Base-by-base conservation (phyloP, 2,797 vertebrate genomes). In the Rhinichthys osculus region DNA sequence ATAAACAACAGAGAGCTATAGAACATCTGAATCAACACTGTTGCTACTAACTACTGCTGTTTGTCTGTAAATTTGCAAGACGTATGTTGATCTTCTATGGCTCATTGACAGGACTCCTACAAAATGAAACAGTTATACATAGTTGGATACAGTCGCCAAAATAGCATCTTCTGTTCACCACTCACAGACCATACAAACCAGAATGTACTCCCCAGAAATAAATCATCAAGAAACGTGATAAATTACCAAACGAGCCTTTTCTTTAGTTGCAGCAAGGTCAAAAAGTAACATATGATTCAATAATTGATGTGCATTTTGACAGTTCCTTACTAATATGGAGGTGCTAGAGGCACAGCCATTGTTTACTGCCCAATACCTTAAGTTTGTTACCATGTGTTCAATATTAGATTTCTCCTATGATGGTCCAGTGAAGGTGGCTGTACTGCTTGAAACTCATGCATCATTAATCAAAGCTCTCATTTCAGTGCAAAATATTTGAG, bases 341-440 rank as follows among this genome's bases (percentile, higher is more conserved):
- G 78, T 38, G 66, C 47, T 72, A 38, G 76, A 81, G 85, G 88
- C 80, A 27, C 30, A 81, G 78, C 86, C 78, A 44, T 44, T 80
- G 85, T 87, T 87, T 84, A 11, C 64, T 38, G 76, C 90, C 87
- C 87, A 54, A 8, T 80, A 83, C 52, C 79, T 85, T 88, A 42
- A 71, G 81, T 72, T 86, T 86, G 87, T 91, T 89, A 64, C 50
- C 81, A 77, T 83, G 50, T 83, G 52, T 85, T 86, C 87, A 87
- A 79, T 72, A 81, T 77, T 84, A 86, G 67, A 81, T 87, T 84
- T 72, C 85, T 89, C 91, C 91, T 92, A 93, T 95, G 94, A 95
- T 95, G 94, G 95, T 95, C 94, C 92, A 90, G 38, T 95, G 93
- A 89, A 94, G 85, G 87, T 91, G 73, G 76, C 86, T 90, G 87